Evolutionary conservation across 2,888 invertebrate genomes (phyloP).

Genomic region (Phragmatobia fuliginosa): DNA sequence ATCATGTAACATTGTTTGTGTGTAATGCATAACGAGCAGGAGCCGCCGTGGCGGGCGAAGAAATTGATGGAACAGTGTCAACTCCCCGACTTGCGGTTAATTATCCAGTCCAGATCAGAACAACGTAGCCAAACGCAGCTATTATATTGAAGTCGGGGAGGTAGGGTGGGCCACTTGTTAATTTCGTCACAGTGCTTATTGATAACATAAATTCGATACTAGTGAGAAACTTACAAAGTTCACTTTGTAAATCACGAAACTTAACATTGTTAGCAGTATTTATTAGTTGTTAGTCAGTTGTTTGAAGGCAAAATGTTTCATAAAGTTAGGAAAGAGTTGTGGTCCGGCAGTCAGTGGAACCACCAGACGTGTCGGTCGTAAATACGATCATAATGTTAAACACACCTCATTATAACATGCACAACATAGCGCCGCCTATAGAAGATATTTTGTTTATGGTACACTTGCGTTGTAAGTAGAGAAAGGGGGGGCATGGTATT

Average conservation of each 20-base stretch:
- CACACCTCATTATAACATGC: constrained; percentile 66
- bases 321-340: constrained; percentile 51
- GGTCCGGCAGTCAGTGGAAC: constrained; percentile 52
- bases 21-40: constrained; percentile 72
- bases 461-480: constrained; percentile 35
- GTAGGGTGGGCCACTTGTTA: constrained; percentile 45
- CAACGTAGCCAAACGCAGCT: constrained; percentile 35
- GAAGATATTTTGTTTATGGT: constrained; percentile 52
- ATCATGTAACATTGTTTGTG: constrained; percentile 82
- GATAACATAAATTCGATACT: constrained; percentile 29
- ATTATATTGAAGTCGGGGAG: constrained; percentile 31
- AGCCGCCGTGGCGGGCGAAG: constrained; percentile 60
- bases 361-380: constrained; percentile 57
- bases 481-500: constrained; percentile 31
- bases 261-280: constrained; percentile 33
- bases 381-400: constrained; percentile 68
- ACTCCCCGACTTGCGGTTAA: constrained; percentile 77
- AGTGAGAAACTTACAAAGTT: constrained; percentile 17
- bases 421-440: constrained; percentile 63
- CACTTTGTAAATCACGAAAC: constrained; percentile 29
- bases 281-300: constrained; percentile 31
- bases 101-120: constrained; percentile 63
- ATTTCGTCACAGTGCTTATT: constrained; percentile 30
- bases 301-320: constrained; percentile 44
- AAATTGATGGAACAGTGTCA: constrained; percentile 82